These are phyloP conservation scores for Megastigmus dorsalis DNA, from an alignment of 2,888 invertebrate species.

Conservation along the genomic window DNA sequence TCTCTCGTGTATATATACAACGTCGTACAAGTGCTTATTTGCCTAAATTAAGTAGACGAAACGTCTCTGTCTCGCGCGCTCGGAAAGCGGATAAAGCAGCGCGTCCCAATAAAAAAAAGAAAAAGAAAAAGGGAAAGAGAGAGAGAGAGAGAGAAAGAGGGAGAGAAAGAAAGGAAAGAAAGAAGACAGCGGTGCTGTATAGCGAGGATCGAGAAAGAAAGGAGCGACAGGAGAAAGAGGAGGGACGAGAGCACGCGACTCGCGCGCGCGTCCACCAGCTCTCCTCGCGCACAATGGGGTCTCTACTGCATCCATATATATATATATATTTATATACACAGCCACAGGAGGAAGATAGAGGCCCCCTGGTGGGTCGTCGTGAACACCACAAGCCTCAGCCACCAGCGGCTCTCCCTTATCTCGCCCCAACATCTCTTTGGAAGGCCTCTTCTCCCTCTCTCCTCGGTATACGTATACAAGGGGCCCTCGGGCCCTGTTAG, in stretches of 20 bases:
- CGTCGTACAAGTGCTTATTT: slow-evolving; percentile 57
- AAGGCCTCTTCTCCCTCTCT: neutral
- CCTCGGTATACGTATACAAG: neutral
- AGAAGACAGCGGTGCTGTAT: too few relatives aligned
- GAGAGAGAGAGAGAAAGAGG: slow-evolving; percentile 29
- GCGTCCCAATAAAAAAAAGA: neutral
- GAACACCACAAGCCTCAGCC: slow-evolving; percentile 67
- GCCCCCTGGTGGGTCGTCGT: slow-evolving; percentile 71
- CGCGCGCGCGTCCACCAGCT: slow-evolving; percentile 20
- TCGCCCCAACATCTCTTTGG: slow-evolving; percentile 64
- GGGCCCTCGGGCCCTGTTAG: slow-evolving; percentile 70
- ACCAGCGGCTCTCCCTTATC: slow-evolving; percentile 65
- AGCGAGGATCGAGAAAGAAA: slow-evolving; percentile 49
- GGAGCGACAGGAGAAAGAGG: slow-evolving; percentile 34
- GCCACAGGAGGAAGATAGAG: too few relatives aligned
- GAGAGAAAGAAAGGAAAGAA: slow-evolving; percentile 47
- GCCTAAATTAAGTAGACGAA: slow-evolving; percentile 60
- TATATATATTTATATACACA: too few relatives aligned
- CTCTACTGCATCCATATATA: slow-evolving; percentile 38
- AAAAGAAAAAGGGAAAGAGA: neutral
- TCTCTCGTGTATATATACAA: slow-evolving; percentile 44
- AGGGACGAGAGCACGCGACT: slow-evolving; percentile 10
- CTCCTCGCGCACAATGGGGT: slow-evolving; percentile 8
- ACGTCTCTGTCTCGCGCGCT: slow-evolving; percentile 25
- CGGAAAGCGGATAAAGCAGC: neutral